These are phyloP conservation scores for Sus scrofa DNA, from an alignment of 2,113 vertebrate genomes.

Conservation along the genomic window DNA sequence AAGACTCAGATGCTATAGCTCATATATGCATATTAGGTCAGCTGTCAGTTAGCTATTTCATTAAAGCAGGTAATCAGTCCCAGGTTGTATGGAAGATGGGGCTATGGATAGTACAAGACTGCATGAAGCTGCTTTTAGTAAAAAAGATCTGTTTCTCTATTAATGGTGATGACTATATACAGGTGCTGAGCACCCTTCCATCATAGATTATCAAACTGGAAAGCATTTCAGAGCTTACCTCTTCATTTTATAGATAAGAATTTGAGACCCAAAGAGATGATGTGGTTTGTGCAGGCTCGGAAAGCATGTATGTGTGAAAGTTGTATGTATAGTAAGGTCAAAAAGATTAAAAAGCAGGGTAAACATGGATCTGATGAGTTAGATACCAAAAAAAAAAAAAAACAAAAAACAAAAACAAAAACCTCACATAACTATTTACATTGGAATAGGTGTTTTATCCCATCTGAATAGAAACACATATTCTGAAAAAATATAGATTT, in stretches of 20 bases:
- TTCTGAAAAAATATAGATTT: background rate
- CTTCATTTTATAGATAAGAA: background rate
- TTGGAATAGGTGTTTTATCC: background rate
- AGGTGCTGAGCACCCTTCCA: background rate
- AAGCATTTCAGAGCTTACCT: background rate
- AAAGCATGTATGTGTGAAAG: background rate
- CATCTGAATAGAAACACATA: background rate
- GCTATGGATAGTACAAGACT: background rate
- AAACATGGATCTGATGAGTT: background rate
- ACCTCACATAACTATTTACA: background rate
- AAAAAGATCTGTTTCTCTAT: background rate
- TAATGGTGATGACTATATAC: background rate
- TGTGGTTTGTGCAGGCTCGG: background rate
- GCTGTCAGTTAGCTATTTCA: background rate
- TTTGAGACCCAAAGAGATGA: background rate
- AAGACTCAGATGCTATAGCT: background rate
- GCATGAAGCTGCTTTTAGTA: background rate
- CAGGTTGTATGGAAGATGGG: background rate
- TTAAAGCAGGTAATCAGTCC: background rate
- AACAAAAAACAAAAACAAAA: background rate
- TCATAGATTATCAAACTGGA: background rate
- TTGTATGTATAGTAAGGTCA: background rate
- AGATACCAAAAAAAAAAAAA: background rate
- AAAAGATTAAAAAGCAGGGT: background rate
- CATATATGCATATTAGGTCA: background rate